Evolutionary conservation across 1,140 invertebrate species (phyloP), one percentile per base, ranked within the genome.

Genomic region (Caenorhabditis latens): DNA sequence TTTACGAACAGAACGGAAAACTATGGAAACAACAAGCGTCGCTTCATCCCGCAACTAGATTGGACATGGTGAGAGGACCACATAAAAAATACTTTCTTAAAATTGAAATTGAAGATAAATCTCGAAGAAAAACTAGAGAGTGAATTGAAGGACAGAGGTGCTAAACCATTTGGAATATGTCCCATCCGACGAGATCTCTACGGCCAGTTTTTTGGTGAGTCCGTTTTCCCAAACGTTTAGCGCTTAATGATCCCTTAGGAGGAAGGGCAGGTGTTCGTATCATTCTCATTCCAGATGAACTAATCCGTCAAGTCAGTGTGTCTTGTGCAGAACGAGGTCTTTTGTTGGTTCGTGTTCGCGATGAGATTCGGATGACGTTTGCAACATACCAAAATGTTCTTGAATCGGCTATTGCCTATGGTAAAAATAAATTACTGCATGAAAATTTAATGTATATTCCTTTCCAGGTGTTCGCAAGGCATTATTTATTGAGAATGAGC

Each of bases 311-410:
- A 94, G 96, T 98, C 14, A 98, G 97, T 4, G 96, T 99, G 16
- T 99, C 98, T 93, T 99, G 98, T 93, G 96, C 96, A 0, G 98
- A 99, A 94, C 94, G 97, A 89, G 98, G 98, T n/a, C 94, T 99
- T 9, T 93, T 99, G 2, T 93, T 99, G 16, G 93, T 99, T 40
- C 94, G 97, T 90, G 96, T 99, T 0, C 94, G 98, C 40, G 97
- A 99, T 93, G 98, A 99, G 94, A 95, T 99, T 82, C 94, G 95
- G 87, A 98, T 99, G 95, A 98, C 97, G 0, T 95, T 99, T 91
- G 95, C 96, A 90, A 97, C 97, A 1, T 99, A 98, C 91, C 95
- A 95, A 94, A 96, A 96, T 0, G 94, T 99, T 0, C 98, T 99
- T 93, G 98, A 98, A 93, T 98, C 97, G 93, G 97, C 97, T 86